Base-by-base conservation (phyloP, 2,888 invertebrate genomes). In the Malachius bipustulatus region DNA sequence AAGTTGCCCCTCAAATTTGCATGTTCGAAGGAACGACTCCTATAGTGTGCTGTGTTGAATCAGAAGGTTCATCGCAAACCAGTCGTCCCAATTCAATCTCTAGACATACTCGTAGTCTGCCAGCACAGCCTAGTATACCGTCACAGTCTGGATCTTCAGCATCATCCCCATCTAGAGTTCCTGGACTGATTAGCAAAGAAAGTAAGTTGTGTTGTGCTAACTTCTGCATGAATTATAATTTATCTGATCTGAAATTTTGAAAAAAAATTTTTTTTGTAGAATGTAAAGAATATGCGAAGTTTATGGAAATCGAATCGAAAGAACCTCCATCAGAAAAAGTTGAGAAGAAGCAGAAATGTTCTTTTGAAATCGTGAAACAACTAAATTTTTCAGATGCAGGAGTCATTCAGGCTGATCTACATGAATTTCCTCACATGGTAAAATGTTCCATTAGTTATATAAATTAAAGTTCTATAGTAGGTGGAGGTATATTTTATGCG, bases 381-480 rank as follows among this genome's bases (percentile, higher is more conserved):
- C 55, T 60, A 4, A 57, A 59, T 14, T 49, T 65, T 3, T 62
- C 67, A 40, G 55, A 67, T 36, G 67, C 66, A n/a, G 67, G 67
- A 4, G 47, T 44, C 2, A 46, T 47, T n/a, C n/a, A n/a, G 34
- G 62, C 65, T 3, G 50, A 47, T 9, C 47, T 50, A 11, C 54
- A 49, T 37, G 63, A 75, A 42, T 77, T 73, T 49, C 75, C 76
- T 3, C 76, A 77, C 42, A 75, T 75, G 75, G 74, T 57, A 49
- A 46, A 42, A 38, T 14, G 11, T n/a, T 26, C n/a, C n/a, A n/a
- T n/a, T n/a, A n/a, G n/a, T n/a, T n/a, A n/a, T n/a, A n/a, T n/a
- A n/a, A n/a, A n/a, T n/a, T n/a, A n/a, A n/a, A n/a, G n/a, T n/a
- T n/a, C n/a, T n/a, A n/a, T n/a, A n/a, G n/a, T n/a, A n/a, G n/a